A percentile compares a stretch with the other conserved stretches of the same genome.
Conservation (phyloP, 2,888 invertebrate genomes). For the Abrostola triplasia region DNA sequence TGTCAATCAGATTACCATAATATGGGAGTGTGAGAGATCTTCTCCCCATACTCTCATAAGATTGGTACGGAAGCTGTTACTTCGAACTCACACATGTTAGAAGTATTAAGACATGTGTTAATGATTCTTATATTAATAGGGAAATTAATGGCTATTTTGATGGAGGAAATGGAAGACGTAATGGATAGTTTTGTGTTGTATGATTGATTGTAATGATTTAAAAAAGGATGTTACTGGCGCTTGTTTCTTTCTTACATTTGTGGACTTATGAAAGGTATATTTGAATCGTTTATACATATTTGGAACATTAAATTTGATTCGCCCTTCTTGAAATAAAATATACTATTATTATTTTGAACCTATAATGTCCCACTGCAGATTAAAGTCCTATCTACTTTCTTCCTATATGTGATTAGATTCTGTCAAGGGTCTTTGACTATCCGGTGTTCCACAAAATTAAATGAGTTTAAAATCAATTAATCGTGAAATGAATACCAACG, state of each 20-base stretch:
- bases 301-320: too few species aligned
- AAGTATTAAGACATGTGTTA: slow-evolving; percentile 47
- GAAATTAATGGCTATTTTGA: slow-evolving; percentile 31
- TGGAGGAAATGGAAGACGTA: slow-evolving; percentile 33
- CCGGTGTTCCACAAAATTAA: too few species aligned
- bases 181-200: slow-evolving; percentile 22
- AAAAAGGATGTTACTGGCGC: slow-evolving; percentile 9
- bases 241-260: background rate
- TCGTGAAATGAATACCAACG: too few species aligned
- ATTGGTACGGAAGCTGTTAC: slow-evolving; percentile 46
- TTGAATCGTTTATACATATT: too few species aligned
- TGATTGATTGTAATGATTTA: slow-evolving; percentile 37
- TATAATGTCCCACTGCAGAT: too few species aligned
- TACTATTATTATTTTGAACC: too few species aligned
- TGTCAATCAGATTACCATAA: slow-evolving; percentile 67
- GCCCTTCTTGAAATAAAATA: too few species aligned
- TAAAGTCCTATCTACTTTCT: too few species aligned
- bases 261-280: background rate
- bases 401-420: too few species aligned
- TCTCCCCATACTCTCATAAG: slow-evolving; percentile 32
- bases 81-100: slow-evolving; percentile 43
- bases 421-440: too few species aligned
- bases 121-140: slow-evolving; percentile 46
- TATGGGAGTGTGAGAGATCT: slow-evolving; percentile 36
- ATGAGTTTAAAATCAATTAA: too few species aligned